Conservation (phyloP, 2,888 invertebrate genomes). For the Calliphora vomitoria region DNA sequence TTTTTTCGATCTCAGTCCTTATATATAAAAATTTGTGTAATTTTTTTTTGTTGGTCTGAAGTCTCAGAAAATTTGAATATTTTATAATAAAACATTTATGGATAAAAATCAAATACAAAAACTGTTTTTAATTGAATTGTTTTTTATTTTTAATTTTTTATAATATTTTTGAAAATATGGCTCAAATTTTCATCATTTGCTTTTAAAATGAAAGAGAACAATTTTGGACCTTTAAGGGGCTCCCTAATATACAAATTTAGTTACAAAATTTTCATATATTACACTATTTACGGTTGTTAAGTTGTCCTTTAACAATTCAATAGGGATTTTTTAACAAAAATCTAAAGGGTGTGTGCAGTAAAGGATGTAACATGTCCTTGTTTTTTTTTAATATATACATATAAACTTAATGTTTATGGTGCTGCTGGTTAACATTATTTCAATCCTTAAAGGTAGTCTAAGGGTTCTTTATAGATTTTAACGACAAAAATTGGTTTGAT, state of each 20-base stretch:
- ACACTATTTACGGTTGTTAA: slow-evolving; percentile 18
- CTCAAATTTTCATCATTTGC: no score
- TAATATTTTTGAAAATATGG: neutral
- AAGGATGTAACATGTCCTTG: slow-evolving; percentile 16
- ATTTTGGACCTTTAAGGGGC: no score
- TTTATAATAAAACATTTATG: no score
- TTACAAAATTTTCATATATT: slow-evolving; percentile 3
- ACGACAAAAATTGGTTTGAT: slow-evolving; percentile 25
- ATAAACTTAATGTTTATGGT: slow-evolving; percentile 41
- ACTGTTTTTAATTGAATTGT: no score
- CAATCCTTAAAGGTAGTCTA: slow-evolving; percentile 34
- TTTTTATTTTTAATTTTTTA: no score
- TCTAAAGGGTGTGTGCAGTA: slow-evolving; percentile 1
- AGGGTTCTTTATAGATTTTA: slow-evolving; percentile 21
- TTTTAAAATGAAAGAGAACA: no score
- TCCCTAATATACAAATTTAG: neutral
- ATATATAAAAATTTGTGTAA: no score
- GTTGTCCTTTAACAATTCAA: slow-evolving; percentile 22
- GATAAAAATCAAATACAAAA: no score
- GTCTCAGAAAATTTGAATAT: no score
- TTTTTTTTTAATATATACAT: neutral
- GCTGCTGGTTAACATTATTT: slow-evolving; percentile 26
- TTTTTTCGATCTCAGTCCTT: no score
- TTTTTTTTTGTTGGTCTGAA: no score
- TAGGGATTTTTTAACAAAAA: neutral